Base-by-base conservation (phyloP, 2,113 vertebrate species). In the Reinhardtius hippoglossoides region DNA sequence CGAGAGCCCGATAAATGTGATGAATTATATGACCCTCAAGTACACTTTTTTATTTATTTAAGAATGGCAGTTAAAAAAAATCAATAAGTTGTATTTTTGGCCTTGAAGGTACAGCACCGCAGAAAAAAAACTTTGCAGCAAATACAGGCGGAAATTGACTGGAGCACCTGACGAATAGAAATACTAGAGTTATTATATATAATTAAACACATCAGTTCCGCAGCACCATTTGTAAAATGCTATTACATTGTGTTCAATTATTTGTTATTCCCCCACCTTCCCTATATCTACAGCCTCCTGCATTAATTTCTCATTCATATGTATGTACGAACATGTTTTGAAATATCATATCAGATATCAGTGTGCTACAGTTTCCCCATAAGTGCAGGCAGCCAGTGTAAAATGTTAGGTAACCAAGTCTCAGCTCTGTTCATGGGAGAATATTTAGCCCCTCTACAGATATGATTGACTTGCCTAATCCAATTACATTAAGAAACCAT, bases 381-480 rank as follows among this genome's bases (percentile, higher is more conserved):
- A 24, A 65, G 74, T 74, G 80, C 42, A 75, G 57, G 67, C 64
- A 78, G 74, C 67, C 37, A 18, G 21, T 56, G 62, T 71, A 82
- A 68, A 67, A 76, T 64, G 55, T 65, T 65, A 74, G 81, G 76
- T 64, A 87, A 89, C 88, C 82, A 84, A 89, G 75, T 44, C 78
- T 67, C 50, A 74, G 73, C 54, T 71, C 57, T 59, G 65, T 21
- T 71, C 65, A 55, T 21, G 52, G 64, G 82, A 76, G 75, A 76
- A 65, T 62, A 77, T 74, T 54, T 13, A 80, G 68, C 80, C 76
- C 27, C 63, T 69, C 9, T 52, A 67, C 37, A 70, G 70, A 80
- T 74, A 83, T 82, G 76, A 89, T 84, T 80, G 90, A 88, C 81
- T 89, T 66, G 71, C 65, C 74, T 91, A 92, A 93, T 92, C 91